Evolutionary conservation across 2,113 vertebrate species (phyloP).

Genomic region (Micronisus gabar): DNA sequence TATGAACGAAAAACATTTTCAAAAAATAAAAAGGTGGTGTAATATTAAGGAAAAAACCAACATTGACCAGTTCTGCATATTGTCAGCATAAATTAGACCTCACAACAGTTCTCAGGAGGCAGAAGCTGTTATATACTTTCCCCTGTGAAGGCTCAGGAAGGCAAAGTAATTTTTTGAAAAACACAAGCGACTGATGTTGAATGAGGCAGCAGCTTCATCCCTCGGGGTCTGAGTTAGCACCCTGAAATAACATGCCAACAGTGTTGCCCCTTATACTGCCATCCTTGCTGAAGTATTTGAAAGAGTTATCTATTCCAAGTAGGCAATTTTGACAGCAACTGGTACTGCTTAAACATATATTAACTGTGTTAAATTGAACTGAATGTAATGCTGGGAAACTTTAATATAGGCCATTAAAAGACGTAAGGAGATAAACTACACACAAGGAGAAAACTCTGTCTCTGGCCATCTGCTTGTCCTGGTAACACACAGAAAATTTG

Average conservation of each 20-base stretch:
- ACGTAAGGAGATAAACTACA: slow-evolving; percentile 40
- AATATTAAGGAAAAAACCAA: not conserved
- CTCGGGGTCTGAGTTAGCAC: not conserved
- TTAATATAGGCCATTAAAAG: slow-evolving; percentile 42
- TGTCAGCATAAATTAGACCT: not conserved
- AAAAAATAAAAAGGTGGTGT: not conserved
- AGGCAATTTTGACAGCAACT: slow-evolving; percentile 4
- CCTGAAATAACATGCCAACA: not conserved
- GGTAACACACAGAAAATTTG: slow-evolving; percentile 26
- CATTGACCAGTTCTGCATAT: not conserved
- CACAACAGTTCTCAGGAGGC: not conserved
- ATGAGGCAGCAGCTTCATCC: not conserved
- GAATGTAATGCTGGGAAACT: slow-evolving; percentile 2
- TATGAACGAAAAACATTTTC: not conserved
- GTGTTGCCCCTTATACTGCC: not conserved
- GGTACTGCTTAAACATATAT: not conserved
- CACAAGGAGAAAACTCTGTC: slow-evolving; percentile 32
- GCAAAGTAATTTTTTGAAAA: not conserved
- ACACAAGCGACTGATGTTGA: not conserved
- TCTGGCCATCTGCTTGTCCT: slow-evolving; percentile 64
- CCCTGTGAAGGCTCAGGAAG: not conserved
- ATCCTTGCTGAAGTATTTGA: not conserved
- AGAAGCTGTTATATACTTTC: not conserved
- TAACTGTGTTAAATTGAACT: slow-evolving; percentile 19
- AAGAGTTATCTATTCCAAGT: not conserved